phyloP scores from a whole-genome alignment of 2,113 vertebrate species.

The Vulpes lagopus region DNA sequence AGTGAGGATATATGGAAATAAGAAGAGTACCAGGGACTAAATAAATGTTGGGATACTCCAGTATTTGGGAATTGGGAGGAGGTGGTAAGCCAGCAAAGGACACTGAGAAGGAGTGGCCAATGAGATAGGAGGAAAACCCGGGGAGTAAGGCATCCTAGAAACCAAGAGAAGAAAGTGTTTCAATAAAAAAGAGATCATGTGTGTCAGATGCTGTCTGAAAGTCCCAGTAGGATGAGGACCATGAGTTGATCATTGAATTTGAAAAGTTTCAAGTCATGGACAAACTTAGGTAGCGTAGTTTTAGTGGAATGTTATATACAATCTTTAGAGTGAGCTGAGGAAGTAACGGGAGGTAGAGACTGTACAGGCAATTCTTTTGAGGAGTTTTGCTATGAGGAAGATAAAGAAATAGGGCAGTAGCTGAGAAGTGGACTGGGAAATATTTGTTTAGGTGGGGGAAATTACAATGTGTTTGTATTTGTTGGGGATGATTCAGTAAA shows the following conservation, averaged over 20 bases:
- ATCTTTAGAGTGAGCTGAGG: neutral
- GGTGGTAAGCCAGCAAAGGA: neutral
- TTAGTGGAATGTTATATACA: neutral
- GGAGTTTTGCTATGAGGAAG: neutral
- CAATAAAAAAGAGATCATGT: neutral
- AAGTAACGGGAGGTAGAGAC: neutral
- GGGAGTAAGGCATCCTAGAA: neutral
- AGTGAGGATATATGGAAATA: neutral
- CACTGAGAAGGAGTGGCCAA: neutral
- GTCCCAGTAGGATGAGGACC: neutral
- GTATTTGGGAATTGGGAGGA: neutral
- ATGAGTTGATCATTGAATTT: neutral
- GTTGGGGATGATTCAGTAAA: neutral
- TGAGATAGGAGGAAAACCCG: neutral
- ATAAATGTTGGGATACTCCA: neutral
- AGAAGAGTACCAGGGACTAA: neutral
- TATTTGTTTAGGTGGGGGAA: constrained; percentile 21
- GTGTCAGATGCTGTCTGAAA: neutral
- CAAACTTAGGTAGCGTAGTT: neutral
- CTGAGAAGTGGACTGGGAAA: neutral
- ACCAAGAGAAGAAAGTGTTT: neutral
- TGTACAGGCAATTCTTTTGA: neutral
- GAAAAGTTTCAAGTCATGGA: constrained; percentile 17
- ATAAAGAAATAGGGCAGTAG: neutral
- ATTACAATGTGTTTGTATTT: neutral